A percentile compares a stretch with the other conserved stretches of the same genome.
These are phyloP conservation scores for Microctonus brassicae DNA, from an alignment of 2,888 invertebrate species.

Conservation along the genomic window DNA sequence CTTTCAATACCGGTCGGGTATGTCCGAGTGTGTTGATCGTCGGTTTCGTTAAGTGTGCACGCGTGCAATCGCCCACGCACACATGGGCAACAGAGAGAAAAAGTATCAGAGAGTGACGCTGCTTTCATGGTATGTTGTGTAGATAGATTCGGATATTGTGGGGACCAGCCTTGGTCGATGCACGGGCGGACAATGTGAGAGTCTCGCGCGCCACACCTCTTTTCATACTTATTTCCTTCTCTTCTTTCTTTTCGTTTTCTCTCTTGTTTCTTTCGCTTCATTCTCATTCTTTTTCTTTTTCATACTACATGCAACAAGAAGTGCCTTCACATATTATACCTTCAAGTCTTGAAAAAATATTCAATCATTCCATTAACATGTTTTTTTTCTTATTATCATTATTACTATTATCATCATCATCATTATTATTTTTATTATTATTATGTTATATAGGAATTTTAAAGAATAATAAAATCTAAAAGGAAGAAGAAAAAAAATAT, in stretches of 20 bases:
- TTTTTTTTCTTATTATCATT: not conserved
- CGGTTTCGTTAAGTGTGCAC: conserved; percentile 36
- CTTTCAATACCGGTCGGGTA: conserved; percentile 63
- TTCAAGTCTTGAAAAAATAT: conserved; percentile 16
- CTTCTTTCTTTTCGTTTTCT: conserved; percentile 54
- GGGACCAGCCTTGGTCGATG: conserved; percentile 38
- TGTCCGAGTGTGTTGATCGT: conserved; percentile 39
- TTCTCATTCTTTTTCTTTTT: conserved; percentile 17
- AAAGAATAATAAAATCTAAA: not conserved
- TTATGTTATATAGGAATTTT: not conserved
- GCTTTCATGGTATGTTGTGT: conserved; percentile 26
- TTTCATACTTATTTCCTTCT: conserved; percentile 55
- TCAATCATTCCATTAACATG: conserved; percentile 6
- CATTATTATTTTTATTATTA: not conserved
- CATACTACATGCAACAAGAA: conserved; percentile 19
- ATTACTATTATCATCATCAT: not conserved
- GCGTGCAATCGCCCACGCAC: conserved; percentile 38
- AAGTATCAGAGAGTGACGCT: conserved; percentile 17
- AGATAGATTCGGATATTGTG: conserved; percentile 41
- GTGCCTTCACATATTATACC: conserved; percentile 30
- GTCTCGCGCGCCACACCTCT: conserved; percentile 63
- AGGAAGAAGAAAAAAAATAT: not conserved
- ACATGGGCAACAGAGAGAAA: conserved; percentile 23
- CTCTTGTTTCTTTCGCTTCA: conserved; percentile 29
- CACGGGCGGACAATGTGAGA: conserved; percentile 45